Conservation (phyloP, 2,113 vertebrate genomes). For the Nesogale talazaci region DNA sequence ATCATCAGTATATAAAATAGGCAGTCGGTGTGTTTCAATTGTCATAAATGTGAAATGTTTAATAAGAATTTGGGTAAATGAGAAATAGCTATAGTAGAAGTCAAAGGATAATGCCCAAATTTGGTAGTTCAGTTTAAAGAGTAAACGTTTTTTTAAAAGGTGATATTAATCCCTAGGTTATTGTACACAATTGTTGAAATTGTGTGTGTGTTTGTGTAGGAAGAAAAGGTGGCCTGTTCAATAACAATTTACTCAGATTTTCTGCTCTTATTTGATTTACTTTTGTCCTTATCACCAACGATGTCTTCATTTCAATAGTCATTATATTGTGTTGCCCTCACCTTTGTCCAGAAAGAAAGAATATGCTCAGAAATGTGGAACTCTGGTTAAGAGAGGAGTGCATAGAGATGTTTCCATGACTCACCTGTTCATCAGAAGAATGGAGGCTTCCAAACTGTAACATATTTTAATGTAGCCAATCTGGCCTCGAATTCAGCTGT, state of each 20-base stretch:
- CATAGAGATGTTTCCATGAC: not conserved
- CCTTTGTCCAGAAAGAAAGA: not conserved
- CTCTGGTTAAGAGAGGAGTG: not conserved
- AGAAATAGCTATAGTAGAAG: not conserved
- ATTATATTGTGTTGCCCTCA: not conserved
- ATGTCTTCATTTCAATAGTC: not conserved
- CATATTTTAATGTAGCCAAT: constrained; percentile 8
- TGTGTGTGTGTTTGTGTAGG: not conserved
- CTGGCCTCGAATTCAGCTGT: constrained; percentile 2
- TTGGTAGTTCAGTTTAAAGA: not conserved
- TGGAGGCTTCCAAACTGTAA: not conserved
- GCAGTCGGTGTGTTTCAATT: too few species aligned
- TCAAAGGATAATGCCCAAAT: not conserved
- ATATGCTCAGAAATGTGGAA: not conserved
- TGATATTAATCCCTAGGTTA: not conserved
- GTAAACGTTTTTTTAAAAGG: not conserved
- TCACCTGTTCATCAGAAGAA: not conserved
- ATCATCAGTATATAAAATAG: too few species aligned
- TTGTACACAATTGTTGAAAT: not conserved
- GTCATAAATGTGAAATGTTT: too few species aligned
- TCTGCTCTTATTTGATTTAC: not conserved
- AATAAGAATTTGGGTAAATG: too few species aligned
- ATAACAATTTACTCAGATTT: not conserved
- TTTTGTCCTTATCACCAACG: not conserved
- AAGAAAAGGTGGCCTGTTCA: not conserved